These are phyloP conservation scores for Solenodon paradoxus DNA, from an alignment of 2,113 vertebrate species.

Conservation along the genomic window DNA sequence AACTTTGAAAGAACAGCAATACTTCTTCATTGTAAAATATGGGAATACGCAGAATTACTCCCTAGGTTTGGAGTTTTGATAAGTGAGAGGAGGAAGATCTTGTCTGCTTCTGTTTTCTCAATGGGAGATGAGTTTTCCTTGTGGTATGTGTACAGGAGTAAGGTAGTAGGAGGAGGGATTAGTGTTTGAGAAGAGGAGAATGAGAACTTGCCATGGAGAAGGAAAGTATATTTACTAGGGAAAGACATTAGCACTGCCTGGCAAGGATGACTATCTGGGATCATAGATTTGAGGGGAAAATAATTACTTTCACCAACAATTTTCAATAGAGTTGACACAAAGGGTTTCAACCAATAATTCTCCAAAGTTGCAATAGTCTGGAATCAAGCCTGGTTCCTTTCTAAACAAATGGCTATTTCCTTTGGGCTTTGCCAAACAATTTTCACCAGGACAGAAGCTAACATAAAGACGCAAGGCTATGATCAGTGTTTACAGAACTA, in stretches of 20 bases:
- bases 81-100: background rate
- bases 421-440: background rate
- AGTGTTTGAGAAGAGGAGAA: background rate
- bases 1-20: background rate
- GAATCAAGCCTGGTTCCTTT: background rate
- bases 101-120: background rate
- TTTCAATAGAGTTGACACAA: background rate
- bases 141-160: background rate
- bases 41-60: background rate
- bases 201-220: background rate
- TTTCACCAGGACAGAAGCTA: background rate
- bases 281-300: background rate
- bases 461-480: background rate
- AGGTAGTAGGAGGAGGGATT: too few relatives aligned
- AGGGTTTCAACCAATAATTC: background rate
- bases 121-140: background rate
- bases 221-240: background rate
- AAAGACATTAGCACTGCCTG: background rate
- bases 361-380: background rate
- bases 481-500: background rate
- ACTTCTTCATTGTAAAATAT: background rate
- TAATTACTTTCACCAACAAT: background rate
- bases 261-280: background rate
- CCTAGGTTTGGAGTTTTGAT: background rate
- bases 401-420: background rate